Evolutionary conservation across 2,888 invertebrate genomes (phyloP).

Genomic region (Thereva nobilitata): DNA sequence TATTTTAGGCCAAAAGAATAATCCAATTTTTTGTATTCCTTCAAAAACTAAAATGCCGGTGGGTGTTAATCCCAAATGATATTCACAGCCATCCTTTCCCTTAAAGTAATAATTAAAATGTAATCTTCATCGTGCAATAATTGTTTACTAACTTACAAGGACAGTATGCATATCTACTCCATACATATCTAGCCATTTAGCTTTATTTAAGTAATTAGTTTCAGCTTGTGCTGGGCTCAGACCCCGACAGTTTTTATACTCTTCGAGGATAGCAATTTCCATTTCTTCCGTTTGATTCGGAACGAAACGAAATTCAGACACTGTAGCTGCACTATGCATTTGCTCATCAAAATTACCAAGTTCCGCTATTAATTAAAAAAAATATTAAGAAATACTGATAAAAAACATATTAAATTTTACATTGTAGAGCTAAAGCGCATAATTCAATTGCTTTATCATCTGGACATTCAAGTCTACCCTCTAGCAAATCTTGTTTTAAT

Average conservation of each 20-base stretch:
- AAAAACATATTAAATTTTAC: constrained; percentile 60
- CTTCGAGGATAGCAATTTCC: constrained; percentile 91
- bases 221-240: constrained; percentile 95
- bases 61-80: constrained; percentile 94
- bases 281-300: constrained; percentile 95
- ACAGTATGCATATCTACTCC: constrained; percentile 99
- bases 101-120: constrained; percentile 49
- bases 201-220: constrained; percentile 91
- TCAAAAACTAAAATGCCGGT: constrained; percentile 99
- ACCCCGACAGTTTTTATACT: constrained; percentile 84
- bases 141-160: constrained; percentile 61
- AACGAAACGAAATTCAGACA: constrained; percentile 97
- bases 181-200: constrained; percentile 98
- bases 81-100: constrained; percentile 96
- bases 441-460: constrained; percentile 86
- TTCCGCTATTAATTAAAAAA: constrained; percentile 71
- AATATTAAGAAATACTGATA: constrained; percentile 41
- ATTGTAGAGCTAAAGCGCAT: constrained; percentile 90
- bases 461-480: constrained; percentile 87
- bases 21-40: constrained; percentile 92
- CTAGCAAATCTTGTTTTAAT: constrained; percentile 91
- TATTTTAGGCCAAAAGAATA: constrained; percentile 99
- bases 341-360: constrained; percentile 94
- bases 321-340: constrained; percentile 92
- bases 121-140: not conserved